Evolutionary conservation across 2,888 invertebrate genomes (phyloP), one percentile per base, ranked within the genome.

Genomic region (Dyspetes luteomarginatus): DNA sequence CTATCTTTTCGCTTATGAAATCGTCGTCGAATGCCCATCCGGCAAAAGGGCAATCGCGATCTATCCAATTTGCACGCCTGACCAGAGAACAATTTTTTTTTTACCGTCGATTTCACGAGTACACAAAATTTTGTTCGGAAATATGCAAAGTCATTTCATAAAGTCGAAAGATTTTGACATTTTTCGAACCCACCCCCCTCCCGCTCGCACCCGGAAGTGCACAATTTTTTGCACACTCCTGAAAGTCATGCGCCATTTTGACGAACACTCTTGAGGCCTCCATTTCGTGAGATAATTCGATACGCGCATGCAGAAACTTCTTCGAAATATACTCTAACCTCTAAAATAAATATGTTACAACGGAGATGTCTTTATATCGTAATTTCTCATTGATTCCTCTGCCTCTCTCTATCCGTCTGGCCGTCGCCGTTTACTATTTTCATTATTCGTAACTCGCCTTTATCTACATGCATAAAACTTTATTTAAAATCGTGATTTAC

Each of bases 311-410:
- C 60, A 15, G 36, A 5, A 36, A 48, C 69, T 52, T 48, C 41
- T 56, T 79, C 67, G 67, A 69, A 77, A 76, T 69, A 75, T 48
- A 78, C 55, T 64, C 82, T 82, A 85, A 79, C 50, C 26, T 77
- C 83, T 85, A 85, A 85, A 81, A 85, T 85, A 85, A 85, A 85
- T 85, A 85, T 85, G 60, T 84, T 85, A 85, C 85, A 85, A 80
- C 73, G 68, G 81, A 62, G 68, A 65, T 75, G 73, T 79, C 24
- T 72, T 64, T 74, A 50, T 58, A 62, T 67, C 43, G 41, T 58
- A 15, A 19, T 55, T 68, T 22, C 60, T 76, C 36, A 28, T 56
- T 24, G 12, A n/a, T 15, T 48, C 12, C 4, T 55, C 28, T 50
- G 28, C 17, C 22, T 17, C 62, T 26, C 7, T 48, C 17, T 74